Percentiles rank a stretch among this genome's conserved stretches.
phyloP scores from a whole-genome alignment of 1,140 invertebrate species.

The Ylistrum balloti region DNA sequence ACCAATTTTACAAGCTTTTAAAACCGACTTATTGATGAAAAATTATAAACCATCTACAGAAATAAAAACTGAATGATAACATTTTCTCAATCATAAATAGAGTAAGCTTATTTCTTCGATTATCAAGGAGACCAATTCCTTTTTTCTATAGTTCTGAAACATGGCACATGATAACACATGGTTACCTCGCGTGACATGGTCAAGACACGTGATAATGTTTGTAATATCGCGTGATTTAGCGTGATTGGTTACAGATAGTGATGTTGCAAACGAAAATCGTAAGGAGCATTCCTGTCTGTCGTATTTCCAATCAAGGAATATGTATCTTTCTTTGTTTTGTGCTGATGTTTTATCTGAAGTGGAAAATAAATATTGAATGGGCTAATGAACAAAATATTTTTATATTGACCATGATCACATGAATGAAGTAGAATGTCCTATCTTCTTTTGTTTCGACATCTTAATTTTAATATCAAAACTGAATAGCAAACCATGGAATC shows the following conservation, averaged over 20 bases:
- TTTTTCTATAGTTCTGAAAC: not conserved
- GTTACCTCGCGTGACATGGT: not conserved
- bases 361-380: not conserved
- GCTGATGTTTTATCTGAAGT: not conserved
- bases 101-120: too few species aligned
- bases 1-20: too few species aligned
- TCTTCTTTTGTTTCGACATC: not conserved
- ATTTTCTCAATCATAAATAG: too few species aligned
- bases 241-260: conserved; percentile 13
- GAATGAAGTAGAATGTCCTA: not conserved
- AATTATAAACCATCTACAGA: too few species aligned
- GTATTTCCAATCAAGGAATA: not conserved
- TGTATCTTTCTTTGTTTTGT: not conserved
- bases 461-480: not conserved
- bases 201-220: not conserved
- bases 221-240: not conserved
- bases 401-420: not conserved
- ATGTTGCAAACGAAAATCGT: not conserved
- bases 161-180: not conserved
- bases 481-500: too few species aligned
- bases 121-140: too few species aligned
- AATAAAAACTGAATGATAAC: too few species aligned
- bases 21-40: too few species aligned
- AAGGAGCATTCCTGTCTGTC: not conserved
- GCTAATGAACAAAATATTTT: not conserved